A percentile compares a stretch with the other conserved stretches of the same genome.
Evolutionary conservation across 1,140 invertebrate genomes (phyloP).

Genomic region (Latrodectus geometricus): DNA sequence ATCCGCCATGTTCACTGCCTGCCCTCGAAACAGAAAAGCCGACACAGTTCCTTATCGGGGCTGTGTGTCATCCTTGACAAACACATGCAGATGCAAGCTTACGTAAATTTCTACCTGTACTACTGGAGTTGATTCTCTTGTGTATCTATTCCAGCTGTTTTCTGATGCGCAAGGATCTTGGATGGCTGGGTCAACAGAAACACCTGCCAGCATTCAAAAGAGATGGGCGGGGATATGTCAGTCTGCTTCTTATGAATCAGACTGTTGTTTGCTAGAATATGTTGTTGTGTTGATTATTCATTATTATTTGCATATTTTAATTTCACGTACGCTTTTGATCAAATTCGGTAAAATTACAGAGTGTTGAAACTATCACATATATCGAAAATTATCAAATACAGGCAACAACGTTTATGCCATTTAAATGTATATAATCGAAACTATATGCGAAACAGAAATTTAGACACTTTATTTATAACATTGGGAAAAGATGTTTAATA

Average conservation of each 20-base stretch:
- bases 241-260: slow-evolving; percentile 22
- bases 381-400: too few relatives aligned
- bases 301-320: too few relatives aligned
- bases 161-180: slow-evolving; percentile 16
- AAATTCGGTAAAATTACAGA: too few relatives aligned
- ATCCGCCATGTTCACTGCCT: not conserved
- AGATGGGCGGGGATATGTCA: slow-evolving; percentile 17
- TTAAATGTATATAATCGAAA: too few relatives aligned
- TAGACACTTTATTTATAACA: too few relatives aligned
- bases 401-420: too few relatives aligned
- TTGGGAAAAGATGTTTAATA: too few relatives aligned
- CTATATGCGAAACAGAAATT: too few relatives aligned
- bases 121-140: not conserved
- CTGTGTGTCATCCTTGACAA: slow-evolving; percentile 7
- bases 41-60: slow-evolving; percentile 8
- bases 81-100: not conserved
- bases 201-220: slow-evolving; percentile 48
- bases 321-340: too few relatives aligned
- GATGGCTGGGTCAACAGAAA: slow-evolving; percentile 51
- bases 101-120: not conserved
- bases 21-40: not conserved
- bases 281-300: too few relatives aligned
- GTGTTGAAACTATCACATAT: too few relatives aligned
- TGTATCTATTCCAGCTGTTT: slow-evolving; percentile 34
- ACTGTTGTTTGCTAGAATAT: not conserved